These are phyloP conservation scores for Epizoanthus fatuus DNA, from an alignment of 92 coral and sea anemone genomes.

Conservation along the genomic window DNA sequence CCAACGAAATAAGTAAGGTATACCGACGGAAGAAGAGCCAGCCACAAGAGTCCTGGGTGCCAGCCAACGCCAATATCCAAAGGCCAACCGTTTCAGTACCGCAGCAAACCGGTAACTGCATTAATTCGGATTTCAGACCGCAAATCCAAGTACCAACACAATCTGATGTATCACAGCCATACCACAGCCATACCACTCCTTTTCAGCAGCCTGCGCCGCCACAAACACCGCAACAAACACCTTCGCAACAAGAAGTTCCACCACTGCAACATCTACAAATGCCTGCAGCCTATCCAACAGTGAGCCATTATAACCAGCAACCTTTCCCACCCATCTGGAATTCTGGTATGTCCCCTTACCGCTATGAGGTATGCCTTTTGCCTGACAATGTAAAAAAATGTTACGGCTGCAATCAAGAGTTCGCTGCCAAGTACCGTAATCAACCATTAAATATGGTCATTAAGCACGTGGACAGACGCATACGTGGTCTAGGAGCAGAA, in stretches of 20 bases:
- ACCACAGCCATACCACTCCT: slow-evolving; percentile 15
- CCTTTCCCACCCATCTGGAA: neutral
- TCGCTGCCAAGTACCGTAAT: too few relatives aligned
- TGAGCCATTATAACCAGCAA: neutral
- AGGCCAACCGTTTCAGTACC: slow-evolving; percentile 11
- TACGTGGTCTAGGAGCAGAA: too few relatives aligned
- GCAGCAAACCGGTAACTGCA: slow-evolving; percentile 6
- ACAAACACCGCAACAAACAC: slow-evolving; percentile 11
- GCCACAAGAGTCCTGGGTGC: slow-evolving; percentile 31
- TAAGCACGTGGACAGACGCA: too few relatives aligned
- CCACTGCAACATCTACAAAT: slow-evolving; percentile 11
- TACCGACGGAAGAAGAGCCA: slow-evolving; percentile 30
- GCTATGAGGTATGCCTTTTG: slow-evolving; percentile 4
- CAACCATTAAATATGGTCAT: too few relatives aligned
- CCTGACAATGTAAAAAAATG: neutral
- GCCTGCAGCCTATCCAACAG: slow-evolving; percentile 1
- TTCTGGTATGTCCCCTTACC: slow-evolving; percentile 7
- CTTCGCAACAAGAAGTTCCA: neutral
- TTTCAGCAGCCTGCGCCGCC: slow-evolving; percentile 11
- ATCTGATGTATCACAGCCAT: neutral
- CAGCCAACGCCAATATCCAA: slow-evolving; percentile 6
- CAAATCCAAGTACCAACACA: slow-evolving; percentile 5
- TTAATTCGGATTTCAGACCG: slow-evolving; percentile 4
- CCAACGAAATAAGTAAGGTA: slow-evolving; percentile 32
- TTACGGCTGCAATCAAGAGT: too few relatives aligned